Base-by-base conservation (phyloP, 1,140 invertebrate genomes). In the Aplysia californica region DNA sequence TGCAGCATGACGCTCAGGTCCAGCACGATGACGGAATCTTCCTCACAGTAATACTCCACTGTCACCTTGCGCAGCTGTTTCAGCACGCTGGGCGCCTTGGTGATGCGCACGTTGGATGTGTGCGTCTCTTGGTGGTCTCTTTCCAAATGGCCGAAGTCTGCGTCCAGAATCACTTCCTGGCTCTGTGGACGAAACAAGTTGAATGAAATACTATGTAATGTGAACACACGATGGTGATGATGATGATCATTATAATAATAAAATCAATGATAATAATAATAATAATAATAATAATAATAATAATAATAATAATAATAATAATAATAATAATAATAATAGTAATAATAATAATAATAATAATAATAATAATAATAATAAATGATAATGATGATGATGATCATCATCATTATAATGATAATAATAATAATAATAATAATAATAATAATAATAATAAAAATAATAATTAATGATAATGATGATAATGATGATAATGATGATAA, bases 41-140 rank as follows among this genome's bases (percentile, higher is more conserved):
- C 68, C 35, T 70, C 68, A n/a, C 68, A 70, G 33, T 70, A 26
- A 55, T 70, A 70, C 68, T 70, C 41, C 1, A 70, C 68, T n/a
- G 20, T 29, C 3, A 70, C 26, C 20, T 3, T 33, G 29, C 41
- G 15, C 1, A 15, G 29, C 31, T 36, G 41, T 15, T 15, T n/a
- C 2, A 70, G 68, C 41, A 21, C 38, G 3, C 58, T 33, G 15
- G 68, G 68, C 3, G 29, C 41, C 23, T 20, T 33, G 2, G 1
- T 21, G 5, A 70, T n/a, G 21, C 44, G 68, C 3, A 70, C 50
- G 38, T 35, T 35, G 31, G n/a, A 56, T 1, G 23, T 50, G 10
- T 50, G 10, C 10, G 44, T n/a, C n/a, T n/a, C 44, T n/a, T 50
- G 44, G 10, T 10, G 44, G 44, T 50, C n/a, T n/a, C 44, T 29